Evolutionary conservation across 2,113 vertebrate species (phyloP).

Genomic region (Pituophis catenifer): DNA sequence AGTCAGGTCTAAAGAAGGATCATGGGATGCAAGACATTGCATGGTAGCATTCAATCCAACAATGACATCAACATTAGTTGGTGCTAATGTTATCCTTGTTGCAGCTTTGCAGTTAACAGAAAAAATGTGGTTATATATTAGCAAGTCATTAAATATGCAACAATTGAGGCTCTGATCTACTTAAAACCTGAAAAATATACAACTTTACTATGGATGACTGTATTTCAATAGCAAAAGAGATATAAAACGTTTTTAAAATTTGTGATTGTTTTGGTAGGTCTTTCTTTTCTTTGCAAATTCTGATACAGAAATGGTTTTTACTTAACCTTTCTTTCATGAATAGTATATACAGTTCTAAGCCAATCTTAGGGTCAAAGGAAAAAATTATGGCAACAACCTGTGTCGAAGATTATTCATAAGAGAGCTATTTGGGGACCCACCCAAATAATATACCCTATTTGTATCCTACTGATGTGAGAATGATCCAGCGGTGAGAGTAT

Average conservation of each 20-base stretch:
- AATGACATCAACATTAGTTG: slow-evolving; percentile 84
- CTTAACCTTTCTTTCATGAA: background rate
- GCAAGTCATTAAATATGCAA: slow-evolving; percentile 30
- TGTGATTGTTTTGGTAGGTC: background rate
- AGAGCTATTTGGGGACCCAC: background rate
- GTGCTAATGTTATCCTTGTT: slow-evolving; percentile 91
- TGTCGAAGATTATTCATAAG: background rate
- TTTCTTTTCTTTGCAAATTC: background rate
- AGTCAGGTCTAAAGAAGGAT: slow-evolving; percentile 85
- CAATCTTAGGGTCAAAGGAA: background rate
- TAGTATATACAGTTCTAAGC: background rate
- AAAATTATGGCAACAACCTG: background rate
- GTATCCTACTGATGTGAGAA: background rate
- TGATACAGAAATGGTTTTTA: background rate
- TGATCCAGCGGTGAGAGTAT: background rate
- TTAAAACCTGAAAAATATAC: slow-evolving; percentile 12
- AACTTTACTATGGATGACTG: slow-evolving; percentile 1
- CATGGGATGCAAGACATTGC: slow-evolving; percentile 89
- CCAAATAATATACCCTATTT: background rate
- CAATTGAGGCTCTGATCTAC: background rate
- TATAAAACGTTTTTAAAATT: background rate
- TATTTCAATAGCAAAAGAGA: slow-evolving; percentile 36
- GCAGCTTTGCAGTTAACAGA: slow-evolving; percentile 76
- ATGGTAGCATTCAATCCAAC: slow-evolving; percentile 86
- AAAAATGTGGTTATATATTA: slow-evolving; percentile 39